These are phyloP conservation scores for Hydrozoanthus tunicans DNA, from an alignment of 64 coral and sea anemone species.

Conservation along the genomic window DNA sequence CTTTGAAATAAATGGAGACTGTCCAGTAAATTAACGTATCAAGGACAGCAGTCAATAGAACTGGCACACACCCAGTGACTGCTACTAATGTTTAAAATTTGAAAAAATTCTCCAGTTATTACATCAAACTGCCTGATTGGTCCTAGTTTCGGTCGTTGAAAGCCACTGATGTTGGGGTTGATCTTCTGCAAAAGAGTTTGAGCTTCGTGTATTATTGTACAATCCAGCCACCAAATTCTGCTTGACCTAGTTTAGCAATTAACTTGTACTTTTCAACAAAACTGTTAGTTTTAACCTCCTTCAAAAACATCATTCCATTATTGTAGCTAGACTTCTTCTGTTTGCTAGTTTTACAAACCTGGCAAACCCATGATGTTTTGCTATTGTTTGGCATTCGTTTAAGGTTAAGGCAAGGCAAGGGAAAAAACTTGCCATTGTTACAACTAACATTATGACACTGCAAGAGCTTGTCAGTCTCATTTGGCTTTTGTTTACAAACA, in stretches of 20 bases:
- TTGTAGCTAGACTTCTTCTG: not conserved
- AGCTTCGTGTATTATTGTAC: constrained; percentile 25
- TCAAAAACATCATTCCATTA: constrained; percentile 4
- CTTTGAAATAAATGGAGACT: too few relatives aligned
- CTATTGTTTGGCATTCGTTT: constrained; percentile 64
- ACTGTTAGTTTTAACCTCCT: not conserved
- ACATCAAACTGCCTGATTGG: constrained; percentile 4
- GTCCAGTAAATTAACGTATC: not conserved
- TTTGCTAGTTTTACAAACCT: constrained; percentile 1
- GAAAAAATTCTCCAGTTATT: constrained; percentile 6
- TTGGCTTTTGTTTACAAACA: not conserved
- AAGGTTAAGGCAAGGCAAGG: constrained; percentile 28
- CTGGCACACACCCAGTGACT: constrained; percentile 31
- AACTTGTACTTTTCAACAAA: constrained; percentile 55
- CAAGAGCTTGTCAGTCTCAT: constrained; percentile 55
- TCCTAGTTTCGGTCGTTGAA: constrained; percentile 18
- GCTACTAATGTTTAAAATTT: not conserved
- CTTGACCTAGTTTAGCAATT: constrained; percentile 45
- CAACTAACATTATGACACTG: constrained; percentile 60
- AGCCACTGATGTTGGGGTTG: not conserved
- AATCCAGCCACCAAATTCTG: constrained; percentile 53
- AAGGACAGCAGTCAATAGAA: not conserved
- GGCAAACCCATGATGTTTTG: constrained; percentile 55
- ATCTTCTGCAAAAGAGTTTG: not conserved
- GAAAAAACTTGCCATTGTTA: constrained; percentile 42